These are phyloP conservation scores for Philopotamus ludificatus DNA, from an alignment of 1,140 invertebrate species.

Conservation along the genomic window DNA sequence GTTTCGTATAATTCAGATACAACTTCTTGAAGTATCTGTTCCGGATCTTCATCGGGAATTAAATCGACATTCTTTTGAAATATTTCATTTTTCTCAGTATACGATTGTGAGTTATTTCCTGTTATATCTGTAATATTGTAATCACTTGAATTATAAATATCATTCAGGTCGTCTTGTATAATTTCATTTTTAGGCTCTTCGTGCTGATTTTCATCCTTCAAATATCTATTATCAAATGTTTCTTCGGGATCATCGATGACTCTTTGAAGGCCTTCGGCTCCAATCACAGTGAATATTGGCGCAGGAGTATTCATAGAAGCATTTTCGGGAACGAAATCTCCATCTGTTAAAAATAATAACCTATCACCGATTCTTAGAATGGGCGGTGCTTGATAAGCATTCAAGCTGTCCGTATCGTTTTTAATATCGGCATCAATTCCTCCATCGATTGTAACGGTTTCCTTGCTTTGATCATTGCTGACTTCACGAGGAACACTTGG, in stretches of 20 bases:
- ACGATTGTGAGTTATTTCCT: neutral
- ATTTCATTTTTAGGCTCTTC: slow-evolving; percentile 21
- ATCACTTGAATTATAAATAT: neutral
- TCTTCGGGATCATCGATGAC: slow-evolving; percentile 44
- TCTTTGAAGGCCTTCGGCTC: slow-evolving; percentile 50
- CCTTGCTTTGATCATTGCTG: slow-evolving; percentile 47
- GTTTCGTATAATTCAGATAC: slow-evolving; percentile 38
- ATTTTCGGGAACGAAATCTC: slow-evolving; percentile 46
- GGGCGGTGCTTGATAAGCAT: slow-evolving; percentile 46
- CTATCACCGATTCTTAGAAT: slow-evolving; percentile 50
- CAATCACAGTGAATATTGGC: slow-evolving; percentile 49
- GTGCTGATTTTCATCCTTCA: neutral
- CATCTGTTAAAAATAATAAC: slow-evolving; percentile 47
- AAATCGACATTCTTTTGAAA: neutral
- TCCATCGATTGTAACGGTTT: slow-evolving; percentile 45
- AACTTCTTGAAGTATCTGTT: slow-evolving; percentile 36
- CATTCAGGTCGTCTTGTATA: neutral
- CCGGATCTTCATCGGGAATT: slow-evolving; percentile 23
- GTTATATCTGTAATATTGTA: neutral
- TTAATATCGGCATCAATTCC: slow-evolving; percentile 14
- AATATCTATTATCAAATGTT: slow-evolving; percentile 31
- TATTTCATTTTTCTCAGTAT: no score
- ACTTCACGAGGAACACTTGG: slow-evolving; percentile 51
- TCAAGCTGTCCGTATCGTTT: slow-evolving; percentile 13
- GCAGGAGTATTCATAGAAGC: slow-evolving; percentile 45